Evolutionary conservation across 1,140 invertebrate genomes (phyloP), one percentile per base, ranked within the genome.

Genomic region (Megalonaias nervosa): DNA sequence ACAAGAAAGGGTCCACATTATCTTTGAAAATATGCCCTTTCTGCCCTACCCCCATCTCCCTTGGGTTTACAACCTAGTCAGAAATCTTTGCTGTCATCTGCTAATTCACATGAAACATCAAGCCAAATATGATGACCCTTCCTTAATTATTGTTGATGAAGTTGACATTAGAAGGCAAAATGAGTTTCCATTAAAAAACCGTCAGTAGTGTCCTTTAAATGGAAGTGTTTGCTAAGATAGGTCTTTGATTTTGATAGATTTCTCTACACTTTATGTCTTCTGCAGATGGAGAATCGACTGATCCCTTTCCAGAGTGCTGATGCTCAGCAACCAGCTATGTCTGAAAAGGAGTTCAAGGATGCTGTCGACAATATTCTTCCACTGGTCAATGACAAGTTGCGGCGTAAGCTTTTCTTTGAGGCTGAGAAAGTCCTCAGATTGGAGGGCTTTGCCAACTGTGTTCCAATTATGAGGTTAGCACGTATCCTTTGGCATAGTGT

Each of bases 291-390:
- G 74, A 82, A 84, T 75, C 82, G 84, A 74, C 77, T 90, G 71
- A 76, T 90, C 58, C 81, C 79, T 5, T 85, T 82, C 65, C 89
- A 87, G 38, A 81, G 65, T 15, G 72, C 62, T 15, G 83, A 86
- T 26, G 70, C 75, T 23, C 83, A 83, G n/a, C 83, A 85, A 21
- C 74, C 75, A 3, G 76, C 60, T 3, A 77, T 90, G 76, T 86
- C 79, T 9, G 87, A 88, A 60, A 82, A 80, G 58, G 89, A 90
- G 75, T 90, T 87, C 71, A 88, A 83, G 48, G 89, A 89, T 14
- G 86, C 88, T 17, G 71, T 88, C 19, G 89, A 90, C 62, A 83
- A 83, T 61, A 77, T 89, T 55, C 74, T 90, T 2, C 86, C 86
- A 15, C 62, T 89, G 9, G 78, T 82, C 67, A 87, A 86, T 81